These are phyloP conservation scores for Cossypha heuglini DNA, from an alignment of 2,797 vertebrate genomes.

Conservation along the genomic window DNA sequence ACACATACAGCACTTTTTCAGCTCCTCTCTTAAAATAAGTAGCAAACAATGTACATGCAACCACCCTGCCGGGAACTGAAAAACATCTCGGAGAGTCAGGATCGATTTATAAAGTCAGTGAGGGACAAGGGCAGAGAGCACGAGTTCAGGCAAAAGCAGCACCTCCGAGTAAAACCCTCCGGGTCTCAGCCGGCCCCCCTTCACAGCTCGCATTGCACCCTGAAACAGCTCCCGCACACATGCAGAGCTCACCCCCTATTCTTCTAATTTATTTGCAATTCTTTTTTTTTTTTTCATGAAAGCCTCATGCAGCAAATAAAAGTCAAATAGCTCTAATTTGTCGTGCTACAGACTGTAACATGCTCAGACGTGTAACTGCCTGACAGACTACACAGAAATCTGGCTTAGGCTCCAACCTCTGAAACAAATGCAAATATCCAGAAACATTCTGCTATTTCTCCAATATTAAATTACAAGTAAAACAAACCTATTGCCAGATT, in stretches of 20 bases:
- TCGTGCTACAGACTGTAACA: slow-evolving; percentile 34
- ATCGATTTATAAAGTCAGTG: neutral
- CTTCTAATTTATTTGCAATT: neutral
- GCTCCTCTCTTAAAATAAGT: neutral
- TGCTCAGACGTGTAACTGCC: slow-evolving; percentile 48
- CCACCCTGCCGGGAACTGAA: neutral
- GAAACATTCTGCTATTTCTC: slow-evolving; percentile 17
- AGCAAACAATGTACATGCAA: neutral
- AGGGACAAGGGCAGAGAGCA: neutral
- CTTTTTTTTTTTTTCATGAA: neutral
- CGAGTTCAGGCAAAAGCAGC: neutral
- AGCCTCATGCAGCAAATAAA: neutral
- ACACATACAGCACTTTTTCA: neutral
- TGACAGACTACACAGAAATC: slow-evolving; percentile 43
- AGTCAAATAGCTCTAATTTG: slow-evolving; percentile 39
- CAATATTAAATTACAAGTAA: slow-evolving; percentile 18
- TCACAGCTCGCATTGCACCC: fast-evolving
- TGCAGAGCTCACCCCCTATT: neutral
- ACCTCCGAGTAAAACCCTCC: neutral
- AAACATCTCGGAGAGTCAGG: neutral
- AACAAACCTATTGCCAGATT: neutral
- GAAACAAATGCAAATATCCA: slow-evolving; percentile 46
- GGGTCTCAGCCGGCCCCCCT: neutral
- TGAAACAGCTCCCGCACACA: fast-evolving
- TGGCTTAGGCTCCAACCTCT: slow-evolving; percentile 7